Conservation (phyloP, 23 tunicate genomes). For the Halocynthia aurantium region DNA sequence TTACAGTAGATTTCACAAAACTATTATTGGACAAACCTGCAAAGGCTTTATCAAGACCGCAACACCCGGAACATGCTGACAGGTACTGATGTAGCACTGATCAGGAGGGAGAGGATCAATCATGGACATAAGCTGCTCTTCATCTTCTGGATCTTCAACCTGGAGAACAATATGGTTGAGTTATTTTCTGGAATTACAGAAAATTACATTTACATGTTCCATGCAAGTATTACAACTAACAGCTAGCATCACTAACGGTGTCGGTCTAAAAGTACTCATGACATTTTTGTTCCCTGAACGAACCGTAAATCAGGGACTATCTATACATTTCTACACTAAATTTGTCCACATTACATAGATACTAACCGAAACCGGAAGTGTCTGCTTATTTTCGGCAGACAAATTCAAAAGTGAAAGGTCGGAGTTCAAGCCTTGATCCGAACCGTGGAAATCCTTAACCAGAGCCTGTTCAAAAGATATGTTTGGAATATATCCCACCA, state of each 20-base stretch:
- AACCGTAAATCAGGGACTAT: too few species aligned
- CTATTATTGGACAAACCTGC: neutral
- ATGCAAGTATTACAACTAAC: too few species aligned
- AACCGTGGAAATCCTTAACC: neutral
- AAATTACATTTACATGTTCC: too few species aligned
- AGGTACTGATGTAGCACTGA: constrained; percentile 42
- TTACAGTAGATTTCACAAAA: too few species aligned
- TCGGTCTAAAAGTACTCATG: too few species aligned
- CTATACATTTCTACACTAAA: neutral
- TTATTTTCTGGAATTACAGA: too few species aligned
- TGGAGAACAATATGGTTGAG: neutral
- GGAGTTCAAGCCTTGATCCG: neutral
- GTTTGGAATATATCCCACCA: too few species aligned
- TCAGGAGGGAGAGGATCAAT: constrained; percentile 63
- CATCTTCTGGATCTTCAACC: constrained; percentile 48
- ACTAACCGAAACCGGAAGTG: constrained; percentile 24
- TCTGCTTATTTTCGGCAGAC: constrained; percentile 21
- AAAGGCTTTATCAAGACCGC: neutral
- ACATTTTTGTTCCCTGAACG: too few species aligned
- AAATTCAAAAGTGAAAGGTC: neutral
- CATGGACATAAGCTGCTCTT: constrained; percentile 19
- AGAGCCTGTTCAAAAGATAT: neutral
- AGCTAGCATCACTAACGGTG: too few species aligned
- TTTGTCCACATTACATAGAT: neutral
- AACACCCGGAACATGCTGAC: constrained; percentile 58